phyloP scores from a whole-genome alignment of 2,113 vertebrate species.

The Mormoops blainvillei region DNA sequence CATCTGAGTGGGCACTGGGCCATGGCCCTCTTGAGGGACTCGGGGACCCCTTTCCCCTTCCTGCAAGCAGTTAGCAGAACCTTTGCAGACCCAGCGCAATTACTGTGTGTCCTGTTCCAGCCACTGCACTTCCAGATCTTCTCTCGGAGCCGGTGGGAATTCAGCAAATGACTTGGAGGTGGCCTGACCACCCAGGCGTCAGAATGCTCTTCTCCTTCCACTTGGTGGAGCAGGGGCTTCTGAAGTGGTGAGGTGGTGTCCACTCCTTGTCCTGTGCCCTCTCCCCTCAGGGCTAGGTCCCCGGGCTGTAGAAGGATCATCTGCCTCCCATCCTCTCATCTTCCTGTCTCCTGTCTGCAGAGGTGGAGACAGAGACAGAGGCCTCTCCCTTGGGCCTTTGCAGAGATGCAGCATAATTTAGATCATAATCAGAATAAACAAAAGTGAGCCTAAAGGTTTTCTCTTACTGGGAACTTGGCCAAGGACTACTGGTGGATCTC shows the following conservation, averaged over 20 bases:
- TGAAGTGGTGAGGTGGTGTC: constrained; percentile 51
- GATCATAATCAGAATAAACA: fast-evolving
- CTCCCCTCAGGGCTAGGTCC: constrained; percentile 52
- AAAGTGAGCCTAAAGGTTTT: constrained; percentile 4
- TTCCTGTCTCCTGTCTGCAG: not conserved
- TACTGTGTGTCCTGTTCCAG: constrained; percentile 86
- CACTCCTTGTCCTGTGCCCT: constrained; percentile 82
- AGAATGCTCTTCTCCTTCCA: constrained; percentile 87
- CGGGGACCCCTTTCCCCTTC: constrained; percentile 86
- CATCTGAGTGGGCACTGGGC: constrained; percentile 87
- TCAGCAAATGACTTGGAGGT: constrained; percentile 83
- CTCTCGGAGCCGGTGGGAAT: constrained; percentile 86
- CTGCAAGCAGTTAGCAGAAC: constrained; percentile 85
- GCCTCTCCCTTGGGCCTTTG: fast-evolving
- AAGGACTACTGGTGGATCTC: not conserved
- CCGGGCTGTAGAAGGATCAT: constrained; percentile 63
- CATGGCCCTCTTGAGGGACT: constrained; percentile 84
- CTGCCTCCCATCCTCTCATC: constrained; percentile 50
- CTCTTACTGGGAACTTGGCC: constrained; percentile 34
- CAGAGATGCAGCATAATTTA: fast-evolving
- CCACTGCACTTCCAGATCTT: constrained; percentile 84
- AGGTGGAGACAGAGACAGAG: fast-evolving
- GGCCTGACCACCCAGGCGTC: constrained; percentile 91
- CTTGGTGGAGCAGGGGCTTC: constrained; percentile 75
- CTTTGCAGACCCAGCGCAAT: constrained; percentile 92